These are phyloP conservation scores for Ophion costatus DNA, from an alignment of 2,888 invertebrate genomes.

Conservation along the genomic window DNA sequence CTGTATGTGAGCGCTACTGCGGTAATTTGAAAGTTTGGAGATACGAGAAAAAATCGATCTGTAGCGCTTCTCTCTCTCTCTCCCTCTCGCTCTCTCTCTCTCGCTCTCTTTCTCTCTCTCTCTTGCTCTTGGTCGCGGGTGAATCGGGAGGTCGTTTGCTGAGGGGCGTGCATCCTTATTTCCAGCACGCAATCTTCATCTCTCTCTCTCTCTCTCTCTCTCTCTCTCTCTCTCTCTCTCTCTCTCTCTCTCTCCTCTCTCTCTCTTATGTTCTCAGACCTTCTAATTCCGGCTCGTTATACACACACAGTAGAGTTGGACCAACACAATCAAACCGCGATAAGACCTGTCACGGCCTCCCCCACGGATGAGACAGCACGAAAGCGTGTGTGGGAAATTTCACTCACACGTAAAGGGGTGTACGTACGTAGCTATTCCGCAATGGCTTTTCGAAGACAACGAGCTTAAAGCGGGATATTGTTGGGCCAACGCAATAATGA, in stretches of 20 bases:
- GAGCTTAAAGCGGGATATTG: neutral
- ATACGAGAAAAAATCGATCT: constrained; percentile 62
- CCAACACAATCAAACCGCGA: constrained; percentile 19
- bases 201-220: constrained; percentile 6
- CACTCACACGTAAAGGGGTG: no score
- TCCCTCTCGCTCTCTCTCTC: constrained; percentile 1
- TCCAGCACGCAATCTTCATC: constrained; percentile 60
- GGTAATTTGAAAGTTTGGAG: constrained; percentile 65
- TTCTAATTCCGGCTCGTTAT: constrained; percentile 31
- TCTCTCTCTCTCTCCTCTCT: neutral
- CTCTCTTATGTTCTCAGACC: neutral
- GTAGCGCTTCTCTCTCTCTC: neutral
- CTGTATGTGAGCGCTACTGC: constrained; percentile 37
- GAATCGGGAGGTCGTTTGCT: constrained; percentile 31
- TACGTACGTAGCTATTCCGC: no score
- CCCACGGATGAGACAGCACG: neutral
- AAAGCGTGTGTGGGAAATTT: neutral
- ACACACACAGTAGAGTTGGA: constrained; percentile 24
- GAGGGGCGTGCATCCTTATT: constrained; percentile 60
- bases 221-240: neutral
- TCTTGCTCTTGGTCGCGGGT: constrained; percentile 12
- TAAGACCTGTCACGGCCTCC: constrained; percentile 28
- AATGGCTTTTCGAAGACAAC: no score
- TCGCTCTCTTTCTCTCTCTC: neutral
- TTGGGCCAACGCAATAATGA: no score